Evolutionary conservation across 2,888 invertebrate species (phyloP), one percentile per base, ranked within the genome.

Genomic region (Aspidiotus destructor): DNA sequence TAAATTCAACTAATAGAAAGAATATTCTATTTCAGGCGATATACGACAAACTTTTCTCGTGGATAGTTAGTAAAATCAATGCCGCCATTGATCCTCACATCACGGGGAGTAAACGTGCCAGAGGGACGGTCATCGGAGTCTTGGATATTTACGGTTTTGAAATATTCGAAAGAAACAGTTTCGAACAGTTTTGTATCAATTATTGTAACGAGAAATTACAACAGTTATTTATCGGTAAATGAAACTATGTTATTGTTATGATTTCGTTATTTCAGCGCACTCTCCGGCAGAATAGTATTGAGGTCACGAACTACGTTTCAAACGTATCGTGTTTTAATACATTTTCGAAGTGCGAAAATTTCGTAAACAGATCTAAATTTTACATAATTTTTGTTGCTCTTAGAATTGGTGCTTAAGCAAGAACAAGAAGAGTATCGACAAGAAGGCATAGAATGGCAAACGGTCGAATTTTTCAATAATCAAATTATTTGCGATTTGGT

Each of bases 81-180:
- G 84, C 87, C 71, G 92, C 92, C 1, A 94, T 98, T 72, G 86
- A 88, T 17, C 79, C 76, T 54, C 77, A 77, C 53, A 76, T 76
- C 68, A 79, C 79, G 72, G 85, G 86, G 76, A 85, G 85, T 76
- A 86, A 84, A 75, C 72, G 72, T 28, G 69, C 70, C 67, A 70
- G 73, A 62, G 74, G 74, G 7, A 89, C 89, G 0, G 83, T 94
- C 55, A 94, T 95, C 75, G 97, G 97, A 10, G 97, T 98, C 7
- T 81, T 99, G 62, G 98, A 99, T 76, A 99, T 99, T 76, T 99
- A 98, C 78, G 98, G 98, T 17, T 99, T 98, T 79, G 98, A 99
- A 81, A 95, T 98, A 73, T 96, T 99, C 78, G 95, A 96, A 74
- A 85, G 85, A 41, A 98, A 98, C 79, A 94, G 93, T 80, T 96